Base-by-base conservation (phyloP, 2,797 vertebrate genomes). In the Apogon talboti region DNA sequence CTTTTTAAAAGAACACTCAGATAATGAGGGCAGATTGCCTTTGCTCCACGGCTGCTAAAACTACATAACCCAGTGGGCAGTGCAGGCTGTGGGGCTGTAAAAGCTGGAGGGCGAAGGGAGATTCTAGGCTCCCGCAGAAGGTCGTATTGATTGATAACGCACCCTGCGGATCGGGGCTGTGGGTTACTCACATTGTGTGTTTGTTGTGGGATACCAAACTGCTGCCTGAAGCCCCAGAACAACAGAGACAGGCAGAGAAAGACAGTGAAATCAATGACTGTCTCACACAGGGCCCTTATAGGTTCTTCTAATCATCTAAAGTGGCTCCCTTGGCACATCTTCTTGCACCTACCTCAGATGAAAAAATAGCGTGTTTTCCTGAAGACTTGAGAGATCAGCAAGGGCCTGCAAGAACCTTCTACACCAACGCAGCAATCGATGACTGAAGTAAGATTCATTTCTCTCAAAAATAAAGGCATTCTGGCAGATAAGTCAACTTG, bases 131-230 rank as follows among this genome's bases (percentile, higher is more conserved):
- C 59, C 44, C 59, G 74, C 35, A 78, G 85, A 92, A 92, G 92
- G 90, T 92, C 87, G 71, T 90, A 90, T 91, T 88, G 87, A 91
- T 90, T 91, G 89, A 89, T 89, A 78, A 88, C 82, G 78, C 79
- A 82, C 83, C 86, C 85, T 40, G 55, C 74, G 82, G 80, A 87
- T 78, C 77, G 54, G 14, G 53, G 66, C 80, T 74, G 76, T 66
- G 76, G 72, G 78, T 77, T 64, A 61, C 65, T 82, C 76, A 49
- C 61, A 65, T 56, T 50, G 72, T 83, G 73, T 84, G 81, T 88
- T 89, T 85, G 82, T 91, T 87, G 76, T 78, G 66, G 77, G 83
- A 88, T 86, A 74, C 69, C 76, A 80, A 84, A 74, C 84, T 74
- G 76, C 75, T 54, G 85, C 85, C 86, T 41, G 48, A 78, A 87